phyloP scores from a whole-genome alignment of 2,797 vertebrate genomes.

The Darevskia nairensis region DNA sequence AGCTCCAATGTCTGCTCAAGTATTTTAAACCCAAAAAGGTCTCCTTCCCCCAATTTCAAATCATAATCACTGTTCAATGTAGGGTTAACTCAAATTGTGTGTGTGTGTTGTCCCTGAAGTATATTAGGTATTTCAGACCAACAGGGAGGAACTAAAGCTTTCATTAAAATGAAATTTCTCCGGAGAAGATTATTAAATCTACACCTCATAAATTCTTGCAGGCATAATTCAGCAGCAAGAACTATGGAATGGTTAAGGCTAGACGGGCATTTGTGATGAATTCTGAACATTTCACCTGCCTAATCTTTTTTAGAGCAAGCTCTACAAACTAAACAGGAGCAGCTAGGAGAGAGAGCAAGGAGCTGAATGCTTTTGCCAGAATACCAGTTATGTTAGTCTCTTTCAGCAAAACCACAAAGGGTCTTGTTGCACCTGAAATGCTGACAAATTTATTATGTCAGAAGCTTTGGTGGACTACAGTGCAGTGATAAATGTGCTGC shows the following conservation, averaged over 20 bases:
- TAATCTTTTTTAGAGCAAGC: not conserved
- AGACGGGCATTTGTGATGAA: not conserved
- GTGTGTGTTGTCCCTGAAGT: not conserved
- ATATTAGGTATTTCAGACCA: not conserved
- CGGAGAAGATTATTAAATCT: not conserved
- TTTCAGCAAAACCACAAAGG: no score
- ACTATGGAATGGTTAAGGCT: not conserved
- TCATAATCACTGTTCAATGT: not conserved
- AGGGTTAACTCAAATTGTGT: not conserved
- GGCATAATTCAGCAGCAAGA: not conserved
- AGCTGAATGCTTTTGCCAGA: not conserved
- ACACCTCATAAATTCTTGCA: not conserved
- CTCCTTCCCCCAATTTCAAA: not conserved
- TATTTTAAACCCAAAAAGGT: not conserved
- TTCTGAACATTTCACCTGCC: not conserved
- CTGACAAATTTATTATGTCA: no score
- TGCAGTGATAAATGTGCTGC: no score
- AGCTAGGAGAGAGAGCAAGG: not conserved
- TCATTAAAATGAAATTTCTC: conserved; percentile 6
- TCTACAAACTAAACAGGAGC: not conserved
- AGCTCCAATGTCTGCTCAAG: not conserved
- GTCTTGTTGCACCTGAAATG: no score
- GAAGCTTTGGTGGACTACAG: no score
- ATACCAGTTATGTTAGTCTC: no score
- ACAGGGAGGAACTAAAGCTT: not conserved